Base-by-base conservation (phyloP, 2,113 vertebrate genomes). In the Myiagra hebetior region DNA sequence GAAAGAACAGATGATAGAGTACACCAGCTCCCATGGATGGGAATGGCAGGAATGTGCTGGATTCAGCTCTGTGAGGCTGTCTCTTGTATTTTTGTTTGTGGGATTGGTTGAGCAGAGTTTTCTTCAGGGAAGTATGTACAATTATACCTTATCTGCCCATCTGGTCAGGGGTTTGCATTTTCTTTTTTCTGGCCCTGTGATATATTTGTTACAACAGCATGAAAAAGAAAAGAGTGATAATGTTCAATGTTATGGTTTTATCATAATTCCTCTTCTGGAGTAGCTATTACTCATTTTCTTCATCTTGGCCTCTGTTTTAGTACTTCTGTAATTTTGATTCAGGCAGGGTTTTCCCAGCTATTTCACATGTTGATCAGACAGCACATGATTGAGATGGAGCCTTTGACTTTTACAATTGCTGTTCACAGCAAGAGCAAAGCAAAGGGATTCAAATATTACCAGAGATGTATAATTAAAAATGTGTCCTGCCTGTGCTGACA, bases 331-430 rank as follows among this genome's bases (percentile, higher is more conserved):
- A 63, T 96, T 92, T 53, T 89, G 65, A 91, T 92, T 90, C 78
- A 63, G 67, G 23, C 74, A 77, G 55, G 9, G 35, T 76, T 96
- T 57, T 85, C 74, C 85, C 1, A 0, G 33, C 56, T 81, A 3
- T 72, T 94, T 87, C 11, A 2, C 78, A 52, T 65, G 39, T 85
- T 76, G 63, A 65, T 93, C 10, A 8, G 85, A 50, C 0, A 0
- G 52, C 0, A 0, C 37, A 37, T 6, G 10, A 76, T 56, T 65
- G 81, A 87, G 85, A 74, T 13, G n/a, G 41, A 91, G 72, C 75
- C 82, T 94, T 83, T 85, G 87, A 39, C 78, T 94, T 93, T 77
- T 70, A 78, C 47, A 67, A 63, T 74, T 88, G 72, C 42, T 89
- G 63, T 31, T 80, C 78, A 35, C 55, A 33, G 85, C 70, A 88